phyloP scores from a whole-genome alignment of 2,113 vertebrate genomes.

The Myiozetetes cayanensis region DNA sequence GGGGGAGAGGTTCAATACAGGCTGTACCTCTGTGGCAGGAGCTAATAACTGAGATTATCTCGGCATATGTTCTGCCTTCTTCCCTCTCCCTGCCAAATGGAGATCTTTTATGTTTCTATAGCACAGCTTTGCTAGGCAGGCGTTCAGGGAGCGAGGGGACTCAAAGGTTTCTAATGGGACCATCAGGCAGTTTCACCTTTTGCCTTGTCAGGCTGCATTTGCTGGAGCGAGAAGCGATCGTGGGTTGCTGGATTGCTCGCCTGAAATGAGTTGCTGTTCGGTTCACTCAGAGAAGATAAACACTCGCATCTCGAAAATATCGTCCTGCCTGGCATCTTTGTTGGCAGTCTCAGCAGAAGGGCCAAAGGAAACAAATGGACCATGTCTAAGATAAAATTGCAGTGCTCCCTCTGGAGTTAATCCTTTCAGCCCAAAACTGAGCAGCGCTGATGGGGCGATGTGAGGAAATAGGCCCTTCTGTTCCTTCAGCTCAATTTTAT shows the following conservation, averaged over 20 bases:
- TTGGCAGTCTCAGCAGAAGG: slow-evolving; percentile 7
- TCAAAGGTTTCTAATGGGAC: not conserved
- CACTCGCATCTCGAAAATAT: not conserved
- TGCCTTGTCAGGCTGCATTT: not conserved
- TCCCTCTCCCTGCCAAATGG: not conserved
- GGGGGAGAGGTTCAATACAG: not conserved
- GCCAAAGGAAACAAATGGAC: not conserved
- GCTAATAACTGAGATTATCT: not conserved
- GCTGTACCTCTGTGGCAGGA: not conserved
- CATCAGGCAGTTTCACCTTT: slow-evolving; percentile 4
- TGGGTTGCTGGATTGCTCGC: slow-evolving; percentile 29
- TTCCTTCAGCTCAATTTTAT: not conserved
- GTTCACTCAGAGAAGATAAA: not conserved
- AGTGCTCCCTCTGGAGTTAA: not conserved
- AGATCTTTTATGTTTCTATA: not conserved
- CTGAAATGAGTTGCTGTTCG: slow-evolving; percentile 9
- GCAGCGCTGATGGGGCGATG: not conserved
- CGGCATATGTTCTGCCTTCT: not conserved
- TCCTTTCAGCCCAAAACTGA: not conserved
- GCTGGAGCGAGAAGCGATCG: not conserved
- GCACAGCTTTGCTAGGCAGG: not conserved
- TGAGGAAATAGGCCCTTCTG: not conserved
- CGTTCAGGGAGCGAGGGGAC: not conserved
- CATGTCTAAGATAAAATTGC: not conserved
- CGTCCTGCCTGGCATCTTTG: not conserved